phyloP scores from a whole-genome alignment of 2,797 vertebrate species.

The Ibycter americanus region DNA sequence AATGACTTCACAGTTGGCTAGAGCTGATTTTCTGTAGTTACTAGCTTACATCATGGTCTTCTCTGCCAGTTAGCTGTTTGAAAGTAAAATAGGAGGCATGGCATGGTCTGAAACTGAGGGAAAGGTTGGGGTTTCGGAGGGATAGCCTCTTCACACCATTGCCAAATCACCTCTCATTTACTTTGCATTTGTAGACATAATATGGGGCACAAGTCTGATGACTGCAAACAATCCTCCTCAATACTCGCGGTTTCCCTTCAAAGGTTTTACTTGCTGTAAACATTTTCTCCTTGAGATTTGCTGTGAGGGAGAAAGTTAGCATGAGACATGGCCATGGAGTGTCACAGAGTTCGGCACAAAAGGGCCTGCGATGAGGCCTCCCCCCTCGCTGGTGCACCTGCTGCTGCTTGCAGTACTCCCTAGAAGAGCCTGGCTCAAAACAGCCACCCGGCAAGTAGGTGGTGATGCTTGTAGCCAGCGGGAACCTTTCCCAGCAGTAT shows the following conservation, averaged over 20 bases:
- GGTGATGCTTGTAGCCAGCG: not conserved
- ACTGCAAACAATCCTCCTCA: not conserved
- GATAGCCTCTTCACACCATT: not conserved
- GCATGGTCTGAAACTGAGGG: not conserved
- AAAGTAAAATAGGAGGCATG: not conserved
- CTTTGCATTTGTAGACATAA: not conserved
- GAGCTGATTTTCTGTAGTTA: conserved; percentile 1
- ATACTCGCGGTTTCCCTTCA: not conserved
- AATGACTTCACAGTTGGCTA: not conserved
- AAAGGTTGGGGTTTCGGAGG: not conserved
- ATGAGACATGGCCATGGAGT: accelerated
- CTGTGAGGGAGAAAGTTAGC: not conserved
- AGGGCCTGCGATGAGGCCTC: accelerated
- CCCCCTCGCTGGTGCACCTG: not conserved
- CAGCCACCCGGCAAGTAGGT: not conserved
- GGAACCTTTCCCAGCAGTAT: not conserved
- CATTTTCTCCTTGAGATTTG: not conserved
- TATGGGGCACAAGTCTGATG: not conserved
- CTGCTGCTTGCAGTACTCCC: accelerated
- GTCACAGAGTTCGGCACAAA: not conserved
- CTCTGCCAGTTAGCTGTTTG: not conserved
- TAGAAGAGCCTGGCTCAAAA: not conserved
- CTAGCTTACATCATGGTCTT: not conserved
- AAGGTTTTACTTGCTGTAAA: not conserved
- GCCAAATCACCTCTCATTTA: not conserved